Percentiles rank a stretch among this genome's conserved stretches.
phyloP scores from a whole-genome alignment of 2,888 invertebrate genomes.

The Parnassius apollo region DNA sequence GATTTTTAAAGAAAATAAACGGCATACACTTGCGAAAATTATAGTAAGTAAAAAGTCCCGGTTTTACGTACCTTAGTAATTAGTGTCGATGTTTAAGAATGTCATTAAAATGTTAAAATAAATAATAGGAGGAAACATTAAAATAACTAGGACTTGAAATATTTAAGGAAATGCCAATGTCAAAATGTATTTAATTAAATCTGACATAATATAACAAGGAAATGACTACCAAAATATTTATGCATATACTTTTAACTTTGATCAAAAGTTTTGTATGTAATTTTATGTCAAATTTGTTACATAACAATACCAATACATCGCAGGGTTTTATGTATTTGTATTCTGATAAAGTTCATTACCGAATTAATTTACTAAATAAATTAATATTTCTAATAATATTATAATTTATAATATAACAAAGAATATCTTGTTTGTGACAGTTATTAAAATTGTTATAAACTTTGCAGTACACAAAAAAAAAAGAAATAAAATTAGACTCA shows the following conservation, averaged over 20 bases:
- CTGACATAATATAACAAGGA: background rate
- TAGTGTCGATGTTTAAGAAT: too few relatives aligned
- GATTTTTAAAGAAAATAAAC: too few relatives aligned
- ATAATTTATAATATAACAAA: too few relatives aligned
- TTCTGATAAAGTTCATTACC: background rate
- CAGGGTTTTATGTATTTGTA: too few relatives aligned
- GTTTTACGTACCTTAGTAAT: too few relatives aligned
- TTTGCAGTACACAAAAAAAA: background rate
- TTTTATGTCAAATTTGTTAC: too few relatives aligned
- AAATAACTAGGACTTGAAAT: background rate
- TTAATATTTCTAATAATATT: background rate
- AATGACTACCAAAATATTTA: background rate
- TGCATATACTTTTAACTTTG: too few relatives aligned
- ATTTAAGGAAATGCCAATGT: background rate
- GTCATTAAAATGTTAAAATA: background rate
- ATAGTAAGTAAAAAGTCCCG: too few relatives aligned
- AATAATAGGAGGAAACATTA: background rate
- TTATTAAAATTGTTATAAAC: background rate
- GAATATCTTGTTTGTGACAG: background rate
- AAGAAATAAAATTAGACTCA: constrained; percentile 5
- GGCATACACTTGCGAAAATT: too few relatives aligned
- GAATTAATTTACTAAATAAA: background rate
- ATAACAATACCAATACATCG: too few relatives aligned
- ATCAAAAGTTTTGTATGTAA: too few relatives aligned
- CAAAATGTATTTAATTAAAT: background rate